Percentiles rank a stretch among this genome's conserved stretches.
Conservation (phyloP, 2,888 invertebrate species). For the Therioaphis trifolii region DNA sequence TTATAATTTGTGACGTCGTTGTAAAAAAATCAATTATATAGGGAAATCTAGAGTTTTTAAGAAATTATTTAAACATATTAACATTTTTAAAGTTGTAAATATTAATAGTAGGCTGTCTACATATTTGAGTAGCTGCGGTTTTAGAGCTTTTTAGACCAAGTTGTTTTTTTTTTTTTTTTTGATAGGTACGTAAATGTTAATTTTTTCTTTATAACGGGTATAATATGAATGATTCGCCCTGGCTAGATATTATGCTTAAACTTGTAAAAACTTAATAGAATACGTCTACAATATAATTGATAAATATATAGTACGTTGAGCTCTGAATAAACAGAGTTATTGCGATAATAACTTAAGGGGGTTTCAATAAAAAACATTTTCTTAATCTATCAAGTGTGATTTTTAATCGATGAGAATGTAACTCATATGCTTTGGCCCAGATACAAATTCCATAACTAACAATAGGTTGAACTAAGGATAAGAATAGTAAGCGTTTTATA, state of each 20-base stretch:
- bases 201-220: background rate
- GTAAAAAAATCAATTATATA: too few species aligned
- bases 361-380: background rate
- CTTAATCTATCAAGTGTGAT: constrained; percentile 7
- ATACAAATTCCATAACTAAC: constrained; percentile 5
- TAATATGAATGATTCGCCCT: background rate
- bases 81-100: too few species aligned
- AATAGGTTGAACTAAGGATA: background rate
- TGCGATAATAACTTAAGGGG: background rate
- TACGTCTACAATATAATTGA: background rate
- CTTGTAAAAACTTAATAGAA: background rate
- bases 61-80: too few species aligned
- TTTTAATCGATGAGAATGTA: background rate
- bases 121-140: too few species aligned
- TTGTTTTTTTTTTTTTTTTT: constrained; percentile 11
- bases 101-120: too few species aligned
- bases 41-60: too few species aligned
- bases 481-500: background rate
- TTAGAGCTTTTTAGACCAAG: background rate
- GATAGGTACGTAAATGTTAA: constrained; percentile 2
- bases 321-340: background rate
- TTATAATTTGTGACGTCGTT: too few species aligned
- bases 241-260: background rate
- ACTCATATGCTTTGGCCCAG: too few species aligned
- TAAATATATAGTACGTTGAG: background rate